A percentile compares a stretch with the other conserved stretches of the same genome.
These are phyloP conservation scores for Tiphia femorata DNA, from an alignment of 2,888 invertebrate genomes.

Conservation along the genomic window DNA sequence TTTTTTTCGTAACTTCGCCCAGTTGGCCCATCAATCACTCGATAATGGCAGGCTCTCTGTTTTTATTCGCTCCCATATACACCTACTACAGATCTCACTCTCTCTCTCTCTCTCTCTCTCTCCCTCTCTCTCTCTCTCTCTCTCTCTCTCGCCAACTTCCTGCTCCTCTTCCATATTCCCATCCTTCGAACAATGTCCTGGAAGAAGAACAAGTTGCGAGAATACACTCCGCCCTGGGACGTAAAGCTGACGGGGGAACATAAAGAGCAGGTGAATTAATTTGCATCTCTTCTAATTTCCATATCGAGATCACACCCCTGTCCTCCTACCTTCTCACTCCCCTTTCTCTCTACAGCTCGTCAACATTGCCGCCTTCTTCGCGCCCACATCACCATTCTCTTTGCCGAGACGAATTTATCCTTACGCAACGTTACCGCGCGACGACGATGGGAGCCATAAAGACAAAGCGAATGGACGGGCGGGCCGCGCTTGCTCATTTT, in stretches of 20 bases:
- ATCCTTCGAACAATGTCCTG: too few species aligned
- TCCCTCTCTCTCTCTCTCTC: background rate
- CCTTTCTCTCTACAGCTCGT: slow-evolving; percentile 10
- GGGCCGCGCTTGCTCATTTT: too few species aligned
- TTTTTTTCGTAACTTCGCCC: slow-evolving; percentile 35
- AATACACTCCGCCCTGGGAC: too few species aligned
- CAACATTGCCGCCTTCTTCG: background rate
- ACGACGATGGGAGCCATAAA: too few species aligned
- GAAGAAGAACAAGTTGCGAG: too few species aligned
- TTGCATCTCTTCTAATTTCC: background rate
- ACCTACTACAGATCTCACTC: too few species aligned
- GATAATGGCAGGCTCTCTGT: slow-evolving; percentile 37
- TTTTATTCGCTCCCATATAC: slow-evolving; percentile 22
- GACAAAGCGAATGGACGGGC: too few species aligned
- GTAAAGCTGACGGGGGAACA: too few species aligned
- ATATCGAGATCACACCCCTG: background rate
- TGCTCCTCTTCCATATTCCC: too few species aligned
- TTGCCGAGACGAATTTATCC: too few species aligned
- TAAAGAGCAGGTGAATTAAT: background rate
- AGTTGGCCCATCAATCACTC: slow-evolving; percentile 51
- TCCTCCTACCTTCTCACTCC: slow-evolving; percentile 1
- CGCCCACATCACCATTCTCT: background rate
- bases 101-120: background rate
- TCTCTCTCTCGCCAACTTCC: too few species aligned
- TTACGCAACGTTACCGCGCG: too few species aligned